Evolutionary conservation across 2,888 invertebrate species (phyloP).

Genomic region (Holacanthella duospinosa): DNA sequence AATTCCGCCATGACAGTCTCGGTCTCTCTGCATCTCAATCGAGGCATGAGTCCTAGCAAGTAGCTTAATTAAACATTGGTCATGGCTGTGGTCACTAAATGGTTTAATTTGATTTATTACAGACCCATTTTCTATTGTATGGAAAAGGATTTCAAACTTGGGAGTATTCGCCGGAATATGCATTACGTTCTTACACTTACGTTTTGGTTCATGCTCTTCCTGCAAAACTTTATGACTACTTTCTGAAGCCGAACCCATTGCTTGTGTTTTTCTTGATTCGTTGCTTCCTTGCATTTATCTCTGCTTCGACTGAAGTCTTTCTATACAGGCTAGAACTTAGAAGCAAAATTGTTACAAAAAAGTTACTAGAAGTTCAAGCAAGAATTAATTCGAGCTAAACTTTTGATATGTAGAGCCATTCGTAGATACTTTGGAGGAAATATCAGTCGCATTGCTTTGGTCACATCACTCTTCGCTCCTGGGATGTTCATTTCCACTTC

Average conservation of each 20-base stretch:
- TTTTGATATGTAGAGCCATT: constrained; percentile 56
- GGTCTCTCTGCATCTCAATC: too few species aligned
- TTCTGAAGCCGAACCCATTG: constrained; percentile 67
- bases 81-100: too few species aligned
- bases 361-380: background rate
- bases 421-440: constrained; percentile 84
- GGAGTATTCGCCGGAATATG: constrained; percentile 95
- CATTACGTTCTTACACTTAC: constrained; percentile 89
- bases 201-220: constrained; percentile 80
- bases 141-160: constrained; percentile 95
- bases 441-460: constrained; percentile 70
- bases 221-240: constrained; percentile 63
- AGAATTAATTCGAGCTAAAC: background rate
- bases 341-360: background rate
- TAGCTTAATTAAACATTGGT: too few species aligned
- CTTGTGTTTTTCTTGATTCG: constrained; percentile 80
- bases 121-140: constrained; percentile 67
- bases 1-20: too few species aligned
- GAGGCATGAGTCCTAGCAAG: too few species aligned
- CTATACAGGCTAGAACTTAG: constrained; percentile 67
- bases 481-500: constrained; percentile 82
- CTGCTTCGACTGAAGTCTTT: constrained; percentile 75
- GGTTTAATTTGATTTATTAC: constrained; percentile 32
- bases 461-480: constrained; percentile 68
- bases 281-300: constrained; percentile 65